phyloP scores from a whole-genome alignment of 1,140 invertebrate species.

The Drosophila virilis region DNA sequence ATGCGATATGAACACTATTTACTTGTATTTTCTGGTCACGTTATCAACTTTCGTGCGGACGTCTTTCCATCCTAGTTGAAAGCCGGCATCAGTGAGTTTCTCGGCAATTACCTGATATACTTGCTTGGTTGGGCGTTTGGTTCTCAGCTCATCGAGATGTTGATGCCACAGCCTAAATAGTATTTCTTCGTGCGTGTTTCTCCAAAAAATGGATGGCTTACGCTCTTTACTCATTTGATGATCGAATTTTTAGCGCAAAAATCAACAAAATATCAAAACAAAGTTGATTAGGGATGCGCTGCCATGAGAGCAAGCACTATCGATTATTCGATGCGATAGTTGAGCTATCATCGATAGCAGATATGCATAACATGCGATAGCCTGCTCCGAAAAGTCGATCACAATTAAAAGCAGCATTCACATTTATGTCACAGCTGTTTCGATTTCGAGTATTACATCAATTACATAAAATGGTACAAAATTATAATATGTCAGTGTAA shows the following conservation, averaged over 20 bases:
- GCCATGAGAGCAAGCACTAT: neutral
- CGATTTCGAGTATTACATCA: slow-evolving; percentile 27
- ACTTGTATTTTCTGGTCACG: neutral
- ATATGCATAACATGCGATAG: neutral
- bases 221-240: neutral
- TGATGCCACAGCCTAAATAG: slow-evolving; percentile 3
- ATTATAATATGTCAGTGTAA: slow-evolving; percentile 39
- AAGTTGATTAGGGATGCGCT: slow-evolving; percentile 1
- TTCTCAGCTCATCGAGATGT: neutral
- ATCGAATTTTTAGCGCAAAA: neutral
- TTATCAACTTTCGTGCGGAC: neutral
- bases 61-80: neutral
- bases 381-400: neutral
- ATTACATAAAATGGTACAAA: slow-evolving; percentile 77
- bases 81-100: neutral
- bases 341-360: neutral
- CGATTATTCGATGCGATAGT: neutral
- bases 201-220: neutral
- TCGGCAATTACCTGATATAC: neutral
- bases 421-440: slow-evolving; percentile 48
- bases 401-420: slow-evolving; percentile 5
- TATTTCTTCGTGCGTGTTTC: neutral
- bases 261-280: neutral
- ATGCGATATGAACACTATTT: neutral
- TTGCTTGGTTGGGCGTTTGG: neutral